Base-by-base conservation (phyloP, 2,888 invertebrate species). In the Malacosoma neustria region DNA sequence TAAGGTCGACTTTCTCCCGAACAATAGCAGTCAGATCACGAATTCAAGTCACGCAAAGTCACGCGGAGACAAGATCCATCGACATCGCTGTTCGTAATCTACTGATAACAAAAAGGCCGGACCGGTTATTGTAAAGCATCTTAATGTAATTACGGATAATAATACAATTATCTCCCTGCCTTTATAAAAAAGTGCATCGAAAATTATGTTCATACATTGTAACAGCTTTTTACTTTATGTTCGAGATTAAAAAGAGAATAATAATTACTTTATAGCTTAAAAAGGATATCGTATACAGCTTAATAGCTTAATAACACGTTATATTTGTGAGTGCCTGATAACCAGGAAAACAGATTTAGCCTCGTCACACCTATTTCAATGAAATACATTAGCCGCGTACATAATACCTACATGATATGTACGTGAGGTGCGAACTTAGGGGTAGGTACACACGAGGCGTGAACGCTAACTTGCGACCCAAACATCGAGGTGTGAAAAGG, bases 401-500 rank as follows among this genome's bases (percentile, higher is more conserved):
- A 76, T 82, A 79, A 65, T 71, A 64, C 48, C 53, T 48, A 57
- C 43, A 57, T 67, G 80, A 63, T 82, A 85, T 84, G 76, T 84
- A 69, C 46, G 51, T 54, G 54, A 81, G 80, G 81, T 70, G 84
- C 76, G 75, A 84, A 73, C 66, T 70, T 75, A 73, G 64, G 81
- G 82, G 82, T 79, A 67, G 69, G 60, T 57, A 79, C 65, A 81
- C 74, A 70, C 56, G 58, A 80, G 81, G 84, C 76, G 85, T 84
- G 72, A 79, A 82, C 61, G 71, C 73, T 84, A 85, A 84, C 72
- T 53, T 61, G 54, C 55, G 57, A 54, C 54, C 61, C 82, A 84
- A 85, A 85, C 74, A 84, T 61, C 59, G 67, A 85, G 81, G 85
- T 85, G 85, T 85, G 84, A 85, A 85, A 85, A 84, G 81, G 72